These are phyloP conservation scores for Timandra comae DNA, from an alignment of 2,888 invertebrate species.

Conservation along the genomic window DNA sequence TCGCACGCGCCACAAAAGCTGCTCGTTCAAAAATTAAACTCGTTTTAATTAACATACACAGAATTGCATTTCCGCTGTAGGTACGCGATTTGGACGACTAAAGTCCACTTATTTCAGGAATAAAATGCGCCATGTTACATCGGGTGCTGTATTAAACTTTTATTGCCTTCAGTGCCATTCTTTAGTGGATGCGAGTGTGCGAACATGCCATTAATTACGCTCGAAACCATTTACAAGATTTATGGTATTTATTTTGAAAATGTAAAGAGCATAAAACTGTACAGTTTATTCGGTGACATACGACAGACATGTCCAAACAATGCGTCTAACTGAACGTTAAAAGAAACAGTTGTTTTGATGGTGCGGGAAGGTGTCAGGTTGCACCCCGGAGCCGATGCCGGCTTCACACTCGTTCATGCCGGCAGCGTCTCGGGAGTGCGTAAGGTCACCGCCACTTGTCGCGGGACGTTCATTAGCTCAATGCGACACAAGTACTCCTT, in stretches of 20 bases:
- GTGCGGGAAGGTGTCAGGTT: conserved; percentile 17
- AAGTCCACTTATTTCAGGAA: conserved; percentile 49
- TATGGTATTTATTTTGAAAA: conserved; percentile 59
- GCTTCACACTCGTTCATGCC: conserved; percentile 6
- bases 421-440: not conserved
- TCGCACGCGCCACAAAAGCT: no score
- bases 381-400: conserved; percentile 1
- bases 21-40: conserved; percentile 22
- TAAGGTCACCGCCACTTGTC: conserved; percentile 15
- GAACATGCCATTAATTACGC: conserved; percentile 64
- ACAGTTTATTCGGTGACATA: conserved; percentile 27
- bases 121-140: conserved; percentile 52
- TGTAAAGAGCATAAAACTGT: conserved; percentile 38
- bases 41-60: conserved; percentile 44
- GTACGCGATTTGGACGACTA: conserved; percentile 32
- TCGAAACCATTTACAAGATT: conserved; percentile 65
- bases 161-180: conserved; percentile 59
- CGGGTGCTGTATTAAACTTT: conserved; percentile 63
- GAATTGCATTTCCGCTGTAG: conserved; percentile 44
- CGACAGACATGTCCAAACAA: conserved; percentile 16
- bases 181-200: conserved; percentile 55
- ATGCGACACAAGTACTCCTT: conserved; percentile 30
- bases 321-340: conserved; percentile 15
- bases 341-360: conserved; percentile 7
- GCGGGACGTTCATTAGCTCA: conserved; percentile 15